phyloP scores from a whole-genome alignment of 2,113 vertebrate genomes.

The Sylvietta virens region DNA sequence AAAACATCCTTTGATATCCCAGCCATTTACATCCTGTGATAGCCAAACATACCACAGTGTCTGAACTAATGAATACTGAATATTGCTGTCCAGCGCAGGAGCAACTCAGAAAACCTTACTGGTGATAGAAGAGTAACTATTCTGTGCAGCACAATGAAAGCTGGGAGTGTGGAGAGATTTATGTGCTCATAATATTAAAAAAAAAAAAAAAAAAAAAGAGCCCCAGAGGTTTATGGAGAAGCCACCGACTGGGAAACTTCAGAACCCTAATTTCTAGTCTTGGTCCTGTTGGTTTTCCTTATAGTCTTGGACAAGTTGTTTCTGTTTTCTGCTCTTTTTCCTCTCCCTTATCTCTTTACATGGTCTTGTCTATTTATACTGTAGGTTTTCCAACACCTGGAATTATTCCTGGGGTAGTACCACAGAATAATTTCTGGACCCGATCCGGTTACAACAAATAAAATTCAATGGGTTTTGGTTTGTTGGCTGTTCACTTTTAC shows the following conservation, averaged over 20 bases:
- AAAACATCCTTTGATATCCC: not conserved
- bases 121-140: not conserved
- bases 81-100: not conserved
- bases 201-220: not conserved
- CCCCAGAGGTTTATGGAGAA: not conserved
- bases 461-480: not conserved
- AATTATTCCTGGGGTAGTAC: slow-evolving; percentile 8
- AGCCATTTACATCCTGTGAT: not conserved
- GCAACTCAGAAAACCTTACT: not conserved
- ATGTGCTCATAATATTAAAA: not conserved
- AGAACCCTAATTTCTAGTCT: not conserved
- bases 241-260: not conserved
- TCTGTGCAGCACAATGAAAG: not conserved
- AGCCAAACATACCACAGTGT: not conserved
- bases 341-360: not conserved
- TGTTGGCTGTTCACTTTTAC: slow-evolving; percentile 11
- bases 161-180: not conserved
- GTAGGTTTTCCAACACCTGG: not conserved
- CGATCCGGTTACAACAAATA: not conserved
- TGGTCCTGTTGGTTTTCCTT: not conserved
- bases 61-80: not conserved
- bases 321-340: not conserved
- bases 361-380: not conserved
- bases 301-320: not conserved
- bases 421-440: not conserved